Conservation (phyloP, 1,140 invertebrate genomes). For the Bombus fervidus region DNA sequence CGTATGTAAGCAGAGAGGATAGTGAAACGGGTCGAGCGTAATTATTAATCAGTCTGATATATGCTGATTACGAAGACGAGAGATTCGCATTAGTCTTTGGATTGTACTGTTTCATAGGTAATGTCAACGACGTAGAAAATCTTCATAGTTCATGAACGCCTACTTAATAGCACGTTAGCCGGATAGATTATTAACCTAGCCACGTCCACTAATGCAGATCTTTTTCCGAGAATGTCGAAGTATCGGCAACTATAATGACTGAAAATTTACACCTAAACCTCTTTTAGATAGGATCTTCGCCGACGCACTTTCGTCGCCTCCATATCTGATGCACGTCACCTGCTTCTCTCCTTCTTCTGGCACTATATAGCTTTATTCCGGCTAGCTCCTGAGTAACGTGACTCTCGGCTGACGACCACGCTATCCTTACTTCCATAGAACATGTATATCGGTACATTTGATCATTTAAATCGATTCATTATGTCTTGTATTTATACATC, state of each 20-base stretch:
- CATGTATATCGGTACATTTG: neutral
- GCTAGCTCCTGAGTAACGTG: neutral
- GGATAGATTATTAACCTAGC: slow-evolving; percentile 58
- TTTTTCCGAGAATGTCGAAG: slow-evolving; percentile 15
- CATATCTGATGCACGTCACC: slow-evolving; percentile 38
- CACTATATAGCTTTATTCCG: neutral
- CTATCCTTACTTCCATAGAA: neutral
- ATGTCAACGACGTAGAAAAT: slow-evolving; percentile 32
- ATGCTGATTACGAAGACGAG: slow-evolving; percentile 18
- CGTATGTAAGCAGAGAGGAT: no score
- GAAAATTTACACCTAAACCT: slow-evolving; percentile 55
- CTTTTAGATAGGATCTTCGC: slow-evolving; percentile 62
- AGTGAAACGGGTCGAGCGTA: neutral
- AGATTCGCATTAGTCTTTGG: neutral
- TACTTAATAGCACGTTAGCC: slow-evolving; percentile 51
- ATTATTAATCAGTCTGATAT: slow-evolving; percentile 24
- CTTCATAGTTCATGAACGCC: slow-evolving; percentile 22
- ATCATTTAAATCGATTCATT: neutral
- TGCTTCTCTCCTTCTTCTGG: slow-evolving; percentile 20
- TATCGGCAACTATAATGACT: slow-evolving; percentile 27
- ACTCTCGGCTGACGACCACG: neutral
- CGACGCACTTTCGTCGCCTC: slow-evolving; percentile 52
- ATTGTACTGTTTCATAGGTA: slow-evolving; percentile 1
- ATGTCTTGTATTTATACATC: neutral
- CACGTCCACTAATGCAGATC: slow-evolving; percentile 61